A percentile compares a stretch with the other conserved stretches of the same genome.
Evolutionary conservation across 2,797 vertebrate species (phyloP).

Genomic region (Podarcis lilfordi): DNA sequence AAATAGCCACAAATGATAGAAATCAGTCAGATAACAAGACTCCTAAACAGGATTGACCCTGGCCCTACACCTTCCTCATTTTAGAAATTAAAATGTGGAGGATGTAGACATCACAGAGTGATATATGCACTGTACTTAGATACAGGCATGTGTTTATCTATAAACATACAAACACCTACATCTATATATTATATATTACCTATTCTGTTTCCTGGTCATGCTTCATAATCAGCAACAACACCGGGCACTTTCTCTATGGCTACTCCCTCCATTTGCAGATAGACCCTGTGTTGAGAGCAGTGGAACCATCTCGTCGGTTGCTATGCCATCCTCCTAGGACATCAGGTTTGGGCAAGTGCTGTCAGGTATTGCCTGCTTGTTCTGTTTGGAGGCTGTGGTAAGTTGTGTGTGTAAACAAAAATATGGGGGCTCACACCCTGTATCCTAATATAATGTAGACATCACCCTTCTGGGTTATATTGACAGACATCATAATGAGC

Average conservation of each 20-base stretch:
- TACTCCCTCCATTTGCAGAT: background rate
- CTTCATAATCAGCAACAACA: background rate
- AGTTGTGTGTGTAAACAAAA: background rate
- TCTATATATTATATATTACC: background rate
- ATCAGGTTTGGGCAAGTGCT: background rate
- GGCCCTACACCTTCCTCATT: no score
- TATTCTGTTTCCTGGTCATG: no score
- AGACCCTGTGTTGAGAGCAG: background rate
- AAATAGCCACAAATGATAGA: background rate
- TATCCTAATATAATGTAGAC: background rate
- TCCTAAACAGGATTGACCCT: background rate
- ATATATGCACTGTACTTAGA: background rate
- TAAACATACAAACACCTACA: background rate
- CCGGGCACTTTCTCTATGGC: background rate
- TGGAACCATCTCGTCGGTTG: background rate
- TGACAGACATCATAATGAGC: background rate
- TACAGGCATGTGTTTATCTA: background rate
- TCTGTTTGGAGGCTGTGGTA: background rate
- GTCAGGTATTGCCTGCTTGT: background rate
- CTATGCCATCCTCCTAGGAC: background rate
- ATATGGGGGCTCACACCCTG: no score
- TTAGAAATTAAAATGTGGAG: background rate
- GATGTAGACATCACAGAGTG: background rate
- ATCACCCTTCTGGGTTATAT: background rate
- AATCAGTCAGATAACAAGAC: background rate